Percentiles rank a stretch among this genome's conserved stretches.
phyloP scores from a whole-genome alignment of 2,113 vertebrate species.

The Azemiops feae region DNA sequence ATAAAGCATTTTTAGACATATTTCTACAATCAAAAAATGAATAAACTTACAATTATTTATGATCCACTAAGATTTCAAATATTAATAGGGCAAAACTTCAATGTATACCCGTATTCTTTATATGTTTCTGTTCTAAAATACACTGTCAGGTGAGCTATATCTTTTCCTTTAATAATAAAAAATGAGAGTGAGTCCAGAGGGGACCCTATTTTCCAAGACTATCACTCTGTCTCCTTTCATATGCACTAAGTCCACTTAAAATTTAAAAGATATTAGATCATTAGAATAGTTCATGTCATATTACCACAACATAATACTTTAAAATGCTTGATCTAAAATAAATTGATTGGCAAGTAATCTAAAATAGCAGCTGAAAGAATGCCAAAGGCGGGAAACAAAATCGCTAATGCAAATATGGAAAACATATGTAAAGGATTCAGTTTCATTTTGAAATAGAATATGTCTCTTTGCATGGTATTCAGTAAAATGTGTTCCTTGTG shows the following conservation, averaged over 20 bases:
- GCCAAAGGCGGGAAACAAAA: conserved; percentile 37
- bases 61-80: background rate
- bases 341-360: conserved; percentile 50
- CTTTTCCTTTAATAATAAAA: conserved; percentile 33
- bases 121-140: background rate
- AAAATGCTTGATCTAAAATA: conserved; percentile 47
- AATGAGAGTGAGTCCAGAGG: conserved; percentile 24
- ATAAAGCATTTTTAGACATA: background rate
- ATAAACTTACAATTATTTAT: background rate
- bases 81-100: background rate
- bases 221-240: conserved; percentile 43
- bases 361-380: conserved; percentile 56
- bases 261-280: conserved; percentile 46
- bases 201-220: conserved; percentile 40
- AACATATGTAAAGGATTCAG: conserved; percentile 45
- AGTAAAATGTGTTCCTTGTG: conserved; percentile 52
- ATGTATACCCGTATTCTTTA: background rate
- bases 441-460: conserved; percentile 57
- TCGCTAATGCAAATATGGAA: conserved; percentile 45
- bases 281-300: conserved; percentile 45
- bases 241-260: conserved; percentile 46
- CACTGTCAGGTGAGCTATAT: conserved; percentile 13
- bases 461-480: conserved; percentile 38
- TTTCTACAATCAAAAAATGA: background rate
- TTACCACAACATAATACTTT: conserved; percentile 43